phyloP scores from a whole-genome alignment of 2,113 vertebrate species.

The Forbesichthys agassizii region DNA sequence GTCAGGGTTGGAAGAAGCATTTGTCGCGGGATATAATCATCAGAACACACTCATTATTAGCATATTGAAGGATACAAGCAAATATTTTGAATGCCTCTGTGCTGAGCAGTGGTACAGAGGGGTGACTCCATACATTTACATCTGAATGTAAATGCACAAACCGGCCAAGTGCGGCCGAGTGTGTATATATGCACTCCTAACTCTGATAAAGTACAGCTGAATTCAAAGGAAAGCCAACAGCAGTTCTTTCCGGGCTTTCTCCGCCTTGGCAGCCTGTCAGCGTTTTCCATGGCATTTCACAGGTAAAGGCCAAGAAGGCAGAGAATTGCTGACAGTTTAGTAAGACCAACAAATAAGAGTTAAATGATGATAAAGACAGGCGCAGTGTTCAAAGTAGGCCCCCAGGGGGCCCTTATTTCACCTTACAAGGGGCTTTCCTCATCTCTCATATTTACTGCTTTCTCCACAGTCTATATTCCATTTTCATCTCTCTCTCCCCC shows the following conservation, averaged over 20 bases:
- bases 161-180: conserved; percentile 16
- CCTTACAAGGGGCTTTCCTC: conserved; percentile 59
- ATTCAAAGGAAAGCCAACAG: conserved; percentile 41
- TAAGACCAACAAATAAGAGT: conserved; percentile 70
- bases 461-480: conserved; percentile 10
- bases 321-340: conserved; percentile 65
- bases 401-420: conserved; percentile 45
- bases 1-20: conserved; percentile 13
- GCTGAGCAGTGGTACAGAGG: background rate
- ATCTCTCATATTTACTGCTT: conserved; percentile 64
- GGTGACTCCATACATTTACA: background rate
- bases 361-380: conserved; percentile 67
- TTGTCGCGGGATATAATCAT: conserved; percentile 11
- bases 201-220: conserved; percentile 37
- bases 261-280: conserved; percentile 64
- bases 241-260: conserved; percentile 32
- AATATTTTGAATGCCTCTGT: too few species aligned
- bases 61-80: conserved; percentile 1
- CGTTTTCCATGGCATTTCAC: conserved; percentile 62
- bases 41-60: conserved; percentile 21
- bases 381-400: conserved; percentile 45
- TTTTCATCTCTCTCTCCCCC: background rate
- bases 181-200: conserved; percentile 15
- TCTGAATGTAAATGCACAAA: conserved; percentile 28
- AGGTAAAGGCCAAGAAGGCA: conserved; percentile 64